These are phyloP conservation scores for Oncorhynchus keta DNA, from an alignment of 2,113 vertebrate species.

Conservation along the genomic window DNA sequence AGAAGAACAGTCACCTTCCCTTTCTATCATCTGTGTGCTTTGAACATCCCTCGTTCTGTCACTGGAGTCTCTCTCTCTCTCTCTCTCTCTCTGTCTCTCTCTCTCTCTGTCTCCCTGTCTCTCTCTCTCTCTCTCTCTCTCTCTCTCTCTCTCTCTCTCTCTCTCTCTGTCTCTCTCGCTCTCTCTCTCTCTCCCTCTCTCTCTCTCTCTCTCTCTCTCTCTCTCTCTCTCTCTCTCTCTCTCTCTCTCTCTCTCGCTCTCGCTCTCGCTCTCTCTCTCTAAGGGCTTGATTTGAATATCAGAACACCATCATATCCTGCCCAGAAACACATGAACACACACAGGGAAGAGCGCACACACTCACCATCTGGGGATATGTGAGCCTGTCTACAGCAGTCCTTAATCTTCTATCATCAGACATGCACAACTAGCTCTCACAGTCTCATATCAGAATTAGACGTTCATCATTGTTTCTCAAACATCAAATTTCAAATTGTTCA, in stretches of 20 bases:
- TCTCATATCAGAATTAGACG: no score
- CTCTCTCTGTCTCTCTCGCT: background rate
- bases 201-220: background rate
- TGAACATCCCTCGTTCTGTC: no score
- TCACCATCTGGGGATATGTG: background rate
- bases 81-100: background rate
- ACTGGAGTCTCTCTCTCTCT: background rate
- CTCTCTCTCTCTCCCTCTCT: background rate
- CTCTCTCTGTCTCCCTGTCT: background rate
- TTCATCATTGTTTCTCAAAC: no score
- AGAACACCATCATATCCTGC: background rate
- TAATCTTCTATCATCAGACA: background rate
- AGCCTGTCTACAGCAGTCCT: background rate
- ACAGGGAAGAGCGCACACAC: background rate
- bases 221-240: background rate
- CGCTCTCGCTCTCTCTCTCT: no score
- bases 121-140: background rate
- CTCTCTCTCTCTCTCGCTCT: background rate
- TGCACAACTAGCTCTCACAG: no score
- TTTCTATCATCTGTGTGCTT: no score
- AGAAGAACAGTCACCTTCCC: no score
- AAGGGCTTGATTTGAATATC: background rate
- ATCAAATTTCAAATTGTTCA: no score
- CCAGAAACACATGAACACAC: background rate
- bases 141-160: background rate